phyloP scores from a whole-genome alignment of 2,113 vertebrate species.

The Melanostigma gelatinosum region DNA sequence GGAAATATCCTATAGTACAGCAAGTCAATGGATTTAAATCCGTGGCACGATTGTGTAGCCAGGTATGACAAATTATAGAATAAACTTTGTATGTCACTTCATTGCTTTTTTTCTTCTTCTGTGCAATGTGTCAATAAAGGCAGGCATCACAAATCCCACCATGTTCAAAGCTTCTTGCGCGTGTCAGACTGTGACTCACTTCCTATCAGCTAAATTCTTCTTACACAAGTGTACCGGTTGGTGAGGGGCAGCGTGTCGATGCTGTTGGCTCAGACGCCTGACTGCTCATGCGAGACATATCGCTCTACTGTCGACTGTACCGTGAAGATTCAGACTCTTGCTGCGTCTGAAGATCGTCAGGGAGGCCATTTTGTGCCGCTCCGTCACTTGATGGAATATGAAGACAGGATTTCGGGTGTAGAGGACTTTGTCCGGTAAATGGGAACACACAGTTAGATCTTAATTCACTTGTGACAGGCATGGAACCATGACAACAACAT shows the following conservation, averaged over 20 bases:
- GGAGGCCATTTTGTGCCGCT: constrained; percentile 10
- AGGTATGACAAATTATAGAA: background rate
- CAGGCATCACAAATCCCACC: background rate
- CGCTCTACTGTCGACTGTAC: background rate
- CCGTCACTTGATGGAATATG: background rate
- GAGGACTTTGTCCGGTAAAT: background rate
- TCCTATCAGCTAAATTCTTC: constrained; percentile 23
- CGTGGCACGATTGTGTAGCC: background rate
- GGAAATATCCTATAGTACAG: background rate
- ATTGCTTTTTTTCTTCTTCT: background rate
- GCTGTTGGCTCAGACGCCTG: constrained; percentile 27
- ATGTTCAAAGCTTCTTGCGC: background rate
- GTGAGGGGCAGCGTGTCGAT: constrained; percentile 21
- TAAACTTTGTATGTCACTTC: background rate
- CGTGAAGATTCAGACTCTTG: background rate
- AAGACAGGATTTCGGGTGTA: background rate
- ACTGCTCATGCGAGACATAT: constrained; percentile 36
- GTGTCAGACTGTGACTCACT: constrained; percentile 39
- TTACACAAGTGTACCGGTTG: constrained; percentile 28
- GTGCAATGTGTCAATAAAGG: background rate
- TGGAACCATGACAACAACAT: background rate
- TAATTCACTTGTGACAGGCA: background rate
- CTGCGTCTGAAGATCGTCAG: background rate
- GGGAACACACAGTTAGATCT: background rate
- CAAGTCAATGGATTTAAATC: background rate